Evolutionary conservation across 2,888 invertebrate species (phyloP).

Genomic region (Nesidiocoris tenuis): DNA sequence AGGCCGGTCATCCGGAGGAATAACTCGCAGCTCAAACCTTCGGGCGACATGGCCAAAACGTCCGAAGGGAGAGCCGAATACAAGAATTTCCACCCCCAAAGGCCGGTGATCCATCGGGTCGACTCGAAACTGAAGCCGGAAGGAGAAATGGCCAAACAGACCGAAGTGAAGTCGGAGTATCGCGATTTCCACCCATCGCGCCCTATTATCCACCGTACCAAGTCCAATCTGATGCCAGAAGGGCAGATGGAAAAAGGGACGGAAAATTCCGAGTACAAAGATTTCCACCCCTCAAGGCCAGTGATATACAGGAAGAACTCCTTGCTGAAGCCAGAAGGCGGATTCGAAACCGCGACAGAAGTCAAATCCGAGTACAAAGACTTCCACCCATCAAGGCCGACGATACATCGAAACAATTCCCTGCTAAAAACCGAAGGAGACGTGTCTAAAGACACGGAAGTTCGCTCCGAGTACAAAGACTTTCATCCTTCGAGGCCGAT

Average conservation of each 20-base stretch:
- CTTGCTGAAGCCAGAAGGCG: constrained; percentile 47
- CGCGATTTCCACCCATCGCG: constrained; percentile 48
- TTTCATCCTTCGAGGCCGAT: constrained; percentile 47
- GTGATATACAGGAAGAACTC: constrained; percentile 45
- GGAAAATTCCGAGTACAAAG: constrained; percentile 44
- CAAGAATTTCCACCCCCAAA: constrained; percentile 41
- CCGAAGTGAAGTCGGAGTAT: constrained; percentile 47
- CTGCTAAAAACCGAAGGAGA: constrained; percentile 46
- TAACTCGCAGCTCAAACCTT: constrained; percentile 47
- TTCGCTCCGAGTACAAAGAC: constrained; percentile 40
- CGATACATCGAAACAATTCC: constrained; percentile 40
- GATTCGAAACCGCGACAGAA: constrained; percentile 43
- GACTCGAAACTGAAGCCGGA: constrained; percentile 47
- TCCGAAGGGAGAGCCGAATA: constrained; percentile 46
- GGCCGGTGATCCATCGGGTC: constrained; percentile 45
- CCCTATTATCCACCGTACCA: constrained; percentile 43
- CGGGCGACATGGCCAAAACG: constrained; percentile 48
- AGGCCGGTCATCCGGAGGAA: constrained; percentile 43
- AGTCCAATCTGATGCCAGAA: constrained; percentile 46
- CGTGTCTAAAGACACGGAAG: constrained; percentile 26
- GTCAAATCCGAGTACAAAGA: constrained; percentile 42
- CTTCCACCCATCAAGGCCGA: constrained; percentile 47
- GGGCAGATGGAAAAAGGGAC: constrained; percentile 45
- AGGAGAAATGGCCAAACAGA: constrained; percentile 44
- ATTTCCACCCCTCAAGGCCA: constrained; percentile 44